These are phyloP conservation scores for Zaprionus vittiger DNA, from an alignment of 1,140 invertebrate genomes.

Conservation along the genomic window DNA sequence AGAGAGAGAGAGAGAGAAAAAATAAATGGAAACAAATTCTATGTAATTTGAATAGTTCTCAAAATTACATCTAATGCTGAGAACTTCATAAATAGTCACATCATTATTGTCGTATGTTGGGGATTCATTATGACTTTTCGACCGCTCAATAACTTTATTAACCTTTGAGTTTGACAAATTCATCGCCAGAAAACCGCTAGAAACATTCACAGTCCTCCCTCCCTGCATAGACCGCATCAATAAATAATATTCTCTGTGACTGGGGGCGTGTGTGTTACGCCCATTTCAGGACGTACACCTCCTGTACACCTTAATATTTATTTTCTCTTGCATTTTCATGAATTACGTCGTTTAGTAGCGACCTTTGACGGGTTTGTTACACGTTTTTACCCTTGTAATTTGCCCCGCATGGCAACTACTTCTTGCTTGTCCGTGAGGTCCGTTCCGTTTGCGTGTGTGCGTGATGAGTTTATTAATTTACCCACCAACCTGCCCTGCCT, in stretches of 20 bases:
- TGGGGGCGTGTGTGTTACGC: conserved; percentile 20
- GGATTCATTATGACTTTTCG: neutral
- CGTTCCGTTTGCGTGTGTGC: conserved; percentile 56
- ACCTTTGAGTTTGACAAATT: conserved; percentile 22
- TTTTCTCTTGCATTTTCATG: conserved; percentile 28
- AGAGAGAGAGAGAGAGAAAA: neutral
- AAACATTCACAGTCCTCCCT: neutral
- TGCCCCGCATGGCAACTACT: neutral
- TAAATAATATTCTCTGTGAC: conserved; percentile 50
- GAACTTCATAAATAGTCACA: neutral
- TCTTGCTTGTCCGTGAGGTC: neutral
- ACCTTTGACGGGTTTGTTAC: conserved; percentile 60
- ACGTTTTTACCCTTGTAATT: conserved; percentile 59
- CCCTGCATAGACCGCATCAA: conserved; percentile 29
- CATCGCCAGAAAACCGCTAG: neutral
- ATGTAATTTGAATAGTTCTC: neutral
- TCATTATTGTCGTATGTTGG: neutral
- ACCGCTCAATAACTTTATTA: conserved; percentile 28
- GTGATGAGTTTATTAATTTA: conserved; percentile 66
- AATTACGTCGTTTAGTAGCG: conserved; percentile 66
- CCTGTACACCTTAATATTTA: conserved; percentile 14
- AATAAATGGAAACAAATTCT: neutral
- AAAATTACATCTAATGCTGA: neutral
- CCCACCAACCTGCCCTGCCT: neutral
- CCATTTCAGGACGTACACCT: conserved; percentile 11